Evolutionary conservation across 2,888 invertebrate genomes (phyloP).

Genomic region (Lochmaea capreae): DNA sequence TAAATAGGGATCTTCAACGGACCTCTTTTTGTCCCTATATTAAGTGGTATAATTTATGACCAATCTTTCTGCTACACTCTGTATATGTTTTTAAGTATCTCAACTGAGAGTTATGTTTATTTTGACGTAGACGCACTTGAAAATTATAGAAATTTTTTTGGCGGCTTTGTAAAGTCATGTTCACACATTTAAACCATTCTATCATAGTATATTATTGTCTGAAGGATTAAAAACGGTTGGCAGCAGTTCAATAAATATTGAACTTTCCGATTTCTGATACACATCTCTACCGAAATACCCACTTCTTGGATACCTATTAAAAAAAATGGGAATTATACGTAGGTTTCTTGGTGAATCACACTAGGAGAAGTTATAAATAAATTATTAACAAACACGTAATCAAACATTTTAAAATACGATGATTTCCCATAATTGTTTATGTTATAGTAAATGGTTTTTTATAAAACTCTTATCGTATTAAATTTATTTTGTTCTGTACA

Average conservation of each 20-base stretch:
- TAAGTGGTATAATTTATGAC: too few species aligned
- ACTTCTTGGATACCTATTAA: neutral
- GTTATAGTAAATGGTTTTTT: neutral
- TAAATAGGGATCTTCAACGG: too few species aligned
- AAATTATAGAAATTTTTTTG: neutral
- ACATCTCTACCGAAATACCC: neutral
- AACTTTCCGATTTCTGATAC: constrained; percentile 1
- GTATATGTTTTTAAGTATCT: too few species aligned
- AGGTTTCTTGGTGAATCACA: neutral
- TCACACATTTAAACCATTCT: neutral
- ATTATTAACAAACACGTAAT: neutral
- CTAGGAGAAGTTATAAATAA: neutral
- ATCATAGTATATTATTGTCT: constrained; percentile 1
- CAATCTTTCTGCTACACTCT: too few species aligned
- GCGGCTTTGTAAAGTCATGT: neutral
- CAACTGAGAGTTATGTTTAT: too few species aligned
- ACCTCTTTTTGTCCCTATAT: too few species aligned
- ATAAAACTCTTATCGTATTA: neutral
- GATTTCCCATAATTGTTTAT: neutral
- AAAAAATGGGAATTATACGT: neutral
- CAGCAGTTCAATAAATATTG: too few species aligned
- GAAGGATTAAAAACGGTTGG: neutral
- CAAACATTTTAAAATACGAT: neutral
- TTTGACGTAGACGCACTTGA: too few species aligned
- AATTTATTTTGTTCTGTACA: too few species aligned